Base-by-base conservation (phyloP, 2,888 invertebrate genomes). In the Anodontia alba region DNA sequence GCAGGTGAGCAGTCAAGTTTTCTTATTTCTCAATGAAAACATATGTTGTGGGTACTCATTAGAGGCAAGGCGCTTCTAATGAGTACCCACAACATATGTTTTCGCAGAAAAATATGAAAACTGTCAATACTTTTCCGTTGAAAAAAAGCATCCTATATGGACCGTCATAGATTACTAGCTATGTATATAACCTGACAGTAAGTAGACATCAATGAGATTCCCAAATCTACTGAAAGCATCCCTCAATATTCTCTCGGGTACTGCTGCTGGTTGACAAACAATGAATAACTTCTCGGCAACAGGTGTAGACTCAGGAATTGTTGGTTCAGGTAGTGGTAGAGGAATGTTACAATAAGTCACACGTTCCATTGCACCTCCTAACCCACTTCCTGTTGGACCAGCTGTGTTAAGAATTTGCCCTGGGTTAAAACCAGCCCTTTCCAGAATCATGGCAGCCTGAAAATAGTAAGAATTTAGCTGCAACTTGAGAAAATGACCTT, bases 151-250 rank as follows among this genome's bases (percentile, higher is more conserved):
- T n/a, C n/a, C n/a, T n/a, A n/a, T n/a, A n/a, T n/a, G n/a, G n/a
- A n/a, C n/a, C n/a, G n/a, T n/a, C n/a, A n/a, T n/a, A n/a, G n/a
- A n/a, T n/a, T n/a, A n/a, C n/a, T n/a, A n/a, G n/a, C n/a, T n/a
- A n/a, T n/a, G n/a, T n/a, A n/a, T n/a, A n/a, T n/a, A n/a, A 46
- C 98, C 97, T 69, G 97, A 97, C 88, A 98, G 95, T 94, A 98
- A 96, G 93, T 98, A 98, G 1, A 98, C 97, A 94, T 98, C 98
- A 78, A 98, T 98, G 15, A 98, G 95, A 93, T 97, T 96, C 8
- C 98, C 98, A 95, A 98, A 98, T 91, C 98, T 96, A 90, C 97
- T 97, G 94, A 98, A 98, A 29, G 97, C 96, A 94, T 98, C 98
- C 90, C 97, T 96, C 91, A 99, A 95, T 33, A 97, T 96, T 80